phyloP scores from a whole-genome alignment of 2,113 vertebrate species.

The Orientallactaga bullata region DNA sequence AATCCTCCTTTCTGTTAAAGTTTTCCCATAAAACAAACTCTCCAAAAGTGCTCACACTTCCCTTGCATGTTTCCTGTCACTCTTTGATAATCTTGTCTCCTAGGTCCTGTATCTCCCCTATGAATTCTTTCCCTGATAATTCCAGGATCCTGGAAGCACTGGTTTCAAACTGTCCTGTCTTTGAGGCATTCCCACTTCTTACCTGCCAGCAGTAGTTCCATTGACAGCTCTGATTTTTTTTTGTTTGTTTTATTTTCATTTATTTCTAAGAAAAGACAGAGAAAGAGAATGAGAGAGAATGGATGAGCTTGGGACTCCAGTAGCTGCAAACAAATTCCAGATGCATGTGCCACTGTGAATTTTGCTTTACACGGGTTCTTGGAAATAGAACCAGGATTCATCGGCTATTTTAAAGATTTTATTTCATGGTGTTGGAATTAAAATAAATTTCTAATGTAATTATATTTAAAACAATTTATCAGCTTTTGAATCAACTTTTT shows the following conservation, averaged over 20 bases:
- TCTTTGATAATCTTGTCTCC: not conserved
- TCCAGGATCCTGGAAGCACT: not conserved
- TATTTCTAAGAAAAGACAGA: too few relatives aligned
- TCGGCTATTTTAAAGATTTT: not conserved
- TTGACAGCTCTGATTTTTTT: not conserved
- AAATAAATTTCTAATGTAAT: not conserved
- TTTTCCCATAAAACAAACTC: not conserved
- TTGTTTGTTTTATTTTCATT: too few relatives aligned
- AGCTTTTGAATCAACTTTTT: not conserved
- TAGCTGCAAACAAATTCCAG: too few relatives aligned
- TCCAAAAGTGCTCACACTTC: not conserved
- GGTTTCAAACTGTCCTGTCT: not conserved
- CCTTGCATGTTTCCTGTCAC: not conserved
- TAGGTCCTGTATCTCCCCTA: not conserved
- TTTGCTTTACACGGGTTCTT: too few relatives aligned
- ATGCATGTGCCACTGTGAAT: too few relatives aligned
- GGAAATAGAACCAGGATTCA: not conserved
- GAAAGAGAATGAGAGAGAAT: too few relatives aligned
- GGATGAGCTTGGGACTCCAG: too few relatives aligned
- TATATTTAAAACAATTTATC: conserved; percentile 3
- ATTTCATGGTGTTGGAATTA: not conserved
- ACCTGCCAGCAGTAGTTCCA: not conserved
- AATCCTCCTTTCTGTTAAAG: not conserved
- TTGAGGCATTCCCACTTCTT: not conserved
- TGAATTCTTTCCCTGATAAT: not conserved